Evolutionary conservation across 2,113 vertebrate genomes (phyloP).

Genomic region (Hyla sarda): DNA sequence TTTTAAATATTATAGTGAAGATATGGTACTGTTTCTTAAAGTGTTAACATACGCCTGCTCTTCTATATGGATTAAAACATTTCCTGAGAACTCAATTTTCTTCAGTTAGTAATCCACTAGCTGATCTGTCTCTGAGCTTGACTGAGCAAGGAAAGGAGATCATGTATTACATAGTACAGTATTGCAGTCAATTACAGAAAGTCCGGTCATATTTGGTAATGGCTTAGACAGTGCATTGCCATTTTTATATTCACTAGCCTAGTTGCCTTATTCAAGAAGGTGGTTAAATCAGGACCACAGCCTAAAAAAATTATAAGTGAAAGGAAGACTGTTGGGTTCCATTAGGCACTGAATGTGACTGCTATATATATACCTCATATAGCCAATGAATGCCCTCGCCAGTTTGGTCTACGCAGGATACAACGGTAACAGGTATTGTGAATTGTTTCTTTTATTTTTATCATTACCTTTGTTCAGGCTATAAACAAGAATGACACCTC

Average conservation of each 20-base stretch:
- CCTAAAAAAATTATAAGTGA: background rate
- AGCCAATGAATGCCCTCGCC: background rate
- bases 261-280: background rate
- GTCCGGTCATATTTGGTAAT: background rate
- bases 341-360: background rate
- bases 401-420: background rate
- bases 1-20: background rate
- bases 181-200: background rate
- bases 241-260: background rate
- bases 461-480: background rate
- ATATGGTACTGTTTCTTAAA: background rate
- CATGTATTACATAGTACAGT: background rate
- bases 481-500: background rate
- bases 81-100: background rate
- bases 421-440: background rate
- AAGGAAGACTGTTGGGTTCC: background rate
- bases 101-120: background rate
- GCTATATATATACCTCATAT: background rate
- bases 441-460: constrained; percentile 9
- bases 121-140: background rate
- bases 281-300: background rate
- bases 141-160: constrained; percentile 9
- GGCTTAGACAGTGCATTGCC: background rate
- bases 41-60: background rate
- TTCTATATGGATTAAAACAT: background rate